Evolutionary conservation across 2,888 invertebrate species (phyloP), one percentile per base, ranked within the genome.

Genomic region (Conomelus anceps): DNA sequence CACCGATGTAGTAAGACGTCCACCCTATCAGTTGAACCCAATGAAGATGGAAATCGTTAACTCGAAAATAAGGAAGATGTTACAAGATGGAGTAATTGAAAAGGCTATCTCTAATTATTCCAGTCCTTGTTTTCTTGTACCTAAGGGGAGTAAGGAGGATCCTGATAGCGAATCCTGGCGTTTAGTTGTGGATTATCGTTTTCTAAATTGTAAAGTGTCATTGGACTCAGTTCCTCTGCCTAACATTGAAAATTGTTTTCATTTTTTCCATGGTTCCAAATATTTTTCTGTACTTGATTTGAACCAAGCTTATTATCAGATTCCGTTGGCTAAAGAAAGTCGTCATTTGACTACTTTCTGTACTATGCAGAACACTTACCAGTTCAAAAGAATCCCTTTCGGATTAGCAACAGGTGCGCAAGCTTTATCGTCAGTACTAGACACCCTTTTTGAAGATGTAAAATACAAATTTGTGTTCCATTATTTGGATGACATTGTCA

Each of bases 131-230:
- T 86, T 91, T 4, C 22, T 91, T 3, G 90, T 91, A 0, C 87
- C 86, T 7, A 91, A 91, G 26, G 63, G 63, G 20, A 3, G n/a
- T 7, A 63, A 63, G n/a, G 7, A 63, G 20, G 63, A 63, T n/a
- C 91, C 90, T 22, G 89, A 26, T 13, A 91, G 91, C 17, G 90
- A 91, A 26, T 86, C 89, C 0, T 90, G 91, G 20, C 1, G 63
- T 4, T 85, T 91, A 17, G 91, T 91, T 6, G 89, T 91, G 0
- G 91, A 91, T 85, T 91, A 90, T 26, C 89, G 89, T 22, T 89
- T 90, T 6, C 22, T 89, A 41, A 90, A 88, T 29, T 22, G 22
- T 23, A 23, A 23, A 0, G 23, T 90, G 0, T 84, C 34, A 22
- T 88, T 88, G 26, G 85, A 88, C 3, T 86, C 87, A 13, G 88